Evolutionary conservation across 2,797 vertebrate species (phyloP), one percentile per base, ranked within the genome.

Genomic region (Zenarchopterus dispar): DNA sequence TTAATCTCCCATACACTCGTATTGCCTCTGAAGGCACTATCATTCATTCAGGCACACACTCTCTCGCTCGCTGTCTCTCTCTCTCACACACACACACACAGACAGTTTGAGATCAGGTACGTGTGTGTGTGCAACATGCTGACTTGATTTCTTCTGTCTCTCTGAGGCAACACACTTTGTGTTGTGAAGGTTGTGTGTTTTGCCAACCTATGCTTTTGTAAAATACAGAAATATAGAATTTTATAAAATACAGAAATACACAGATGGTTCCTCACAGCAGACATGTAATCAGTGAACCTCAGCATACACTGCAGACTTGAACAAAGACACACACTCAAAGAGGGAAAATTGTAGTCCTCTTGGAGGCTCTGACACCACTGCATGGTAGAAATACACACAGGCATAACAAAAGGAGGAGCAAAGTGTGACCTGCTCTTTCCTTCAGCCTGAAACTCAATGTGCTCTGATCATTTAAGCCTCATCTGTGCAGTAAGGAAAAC

Each of bases 1-100:
- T 86, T 78, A 76, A 82, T 88, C 78, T 86, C 51, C 74, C 52
- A 70, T 66, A 57, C 66, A 72, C 69, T 84, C 59, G 43, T 76
- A 73, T 77, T 72, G 61, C 54, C 65, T 62, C 56, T 81, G 80
- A 89, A 73, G 75, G 78, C 70, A 44, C 75, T 62, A 77, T 79
- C 73, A 82, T 73, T 70, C 62, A 74, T 49, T 24, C 62, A 59
- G 24, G 19, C 73, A 64, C 53, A 24, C 44, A 49, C 60, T 54
- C 66, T 33, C 47, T 23, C 43, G 24, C 61, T 59, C 45, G 28
- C 23, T 42, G 36, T 52, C 56, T 48, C 49, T 24, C 26, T 13
- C 16, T 8, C 49, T 18, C 16, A 11, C 33, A 15, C 13, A 39
- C 36, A 39, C 36, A 16, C 36, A 39, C 36, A 15, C 36, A 39